phyloP scores from a whole-genome alignment of 2,888 invertebrate genomes.

The Ceramica pisi region DNA sequence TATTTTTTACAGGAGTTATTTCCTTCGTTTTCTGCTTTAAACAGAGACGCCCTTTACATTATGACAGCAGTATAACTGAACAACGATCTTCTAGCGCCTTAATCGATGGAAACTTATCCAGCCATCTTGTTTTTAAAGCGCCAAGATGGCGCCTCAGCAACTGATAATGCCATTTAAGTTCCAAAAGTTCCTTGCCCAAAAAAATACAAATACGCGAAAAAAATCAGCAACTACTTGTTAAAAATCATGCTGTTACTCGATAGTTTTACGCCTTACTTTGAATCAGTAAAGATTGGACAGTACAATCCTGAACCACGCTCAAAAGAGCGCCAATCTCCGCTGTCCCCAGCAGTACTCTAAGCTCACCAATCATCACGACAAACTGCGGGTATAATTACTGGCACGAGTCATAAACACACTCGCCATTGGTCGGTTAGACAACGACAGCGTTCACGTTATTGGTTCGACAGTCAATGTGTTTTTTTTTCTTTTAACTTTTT shows the following conservation, averaged over 20 bases:
- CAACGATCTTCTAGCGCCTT: neutral
- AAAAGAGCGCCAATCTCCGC: neutral
- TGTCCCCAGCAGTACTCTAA: slow-evolving; percentile 2
- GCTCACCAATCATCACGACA: neutral
- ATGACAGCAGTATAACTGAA: no score
- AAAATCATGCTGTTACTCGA: neutral
- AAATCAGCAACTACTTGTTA: neutral
- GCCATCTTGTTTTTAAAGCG: neutral
- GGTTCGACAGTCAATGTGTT: no score
- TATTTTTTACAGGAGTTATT: no score
- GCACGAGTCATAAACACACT: no score
- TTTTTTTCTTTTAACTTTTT: no score
- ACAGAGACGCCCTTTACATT: no score
- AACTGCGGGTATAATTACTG: neutral
- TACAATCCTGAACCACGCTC: neutral
- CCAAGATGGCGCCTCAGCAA: neutral
- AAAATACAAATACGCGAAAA: neutral
- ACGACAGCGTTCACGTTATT: no score
- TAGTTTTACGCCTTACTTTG: neutral
- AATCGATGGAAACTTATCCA: neutral
- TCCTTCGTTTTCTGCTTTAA: no score
- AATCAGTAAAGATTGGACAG: no score
- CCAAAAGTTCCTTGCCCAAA: neutral
- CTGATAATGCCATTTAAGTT: neutral
- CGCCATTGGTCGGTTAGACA: no score